phyloP scores from a whole-genome alignment of 2,113 vertebrate species.

The Spea bombifrons region DNA sequence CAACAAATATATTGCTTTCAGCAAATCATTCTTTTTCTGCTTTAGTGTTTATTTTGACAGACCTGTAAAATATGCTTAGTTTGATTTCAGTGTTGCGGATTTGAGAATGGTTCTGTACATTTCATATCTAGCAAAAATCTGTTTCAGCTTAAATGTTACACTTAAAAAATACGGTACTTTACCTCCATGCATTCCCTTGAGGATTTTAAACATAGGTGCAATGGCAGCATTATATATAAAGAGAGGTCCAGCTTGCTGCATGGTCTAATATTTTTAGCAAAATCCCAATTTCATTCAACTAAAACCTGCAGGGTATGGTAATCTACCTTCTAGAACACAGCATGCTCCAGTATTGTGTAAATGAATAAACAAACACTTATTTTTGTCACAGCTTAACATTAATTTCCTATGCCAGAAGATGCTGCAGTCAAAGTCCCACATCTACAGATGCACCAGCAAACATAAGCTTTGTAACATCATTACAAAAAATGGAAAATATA shows the following conservation, averaged over 20 bases:
- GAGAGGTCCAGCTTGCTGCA: no score
- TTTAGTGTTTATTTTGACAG: not conserved
- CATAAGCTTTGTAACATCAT: not conserved
- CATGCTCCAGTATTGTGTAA: not conserved
- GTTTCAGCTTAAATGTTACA: not conserved
- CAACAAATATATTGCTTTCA: not conserved
- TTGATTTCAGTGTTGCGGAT: not conserved
- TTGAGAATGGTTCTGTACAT: not conserved
- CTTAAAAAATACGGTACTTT: not conserved
- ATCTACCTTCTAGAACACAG: not conserved
- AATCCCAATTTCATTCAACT: no score
- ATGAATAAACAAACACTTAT: not conserved
- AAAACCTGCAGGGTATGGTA: no score
- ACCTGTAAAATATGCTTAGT: not conserved
- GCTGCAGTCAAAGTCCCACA: not conserved
- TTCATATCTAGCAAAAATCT: not conserved
- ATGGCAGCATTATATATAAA: no score
- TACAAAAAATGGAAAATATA: not conserved
- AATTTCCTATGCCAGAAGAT: not conserved
- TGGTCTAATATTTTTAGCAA: no score
- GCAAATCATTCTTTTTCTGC: not conserved
- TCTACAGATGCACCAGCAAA: not conserved
- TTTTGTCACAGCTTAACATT: not conserved
- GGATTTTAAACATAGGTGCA: no score
- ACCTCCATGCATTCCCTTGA: no score